Percentiles rank a stretch among this genome's conserved stretches.
These are phyloP conservation scores for Ophiodon elongatus DNA, from an alignment of 2,113 vertebrate species.

Conservation along the genomic window DNA sequence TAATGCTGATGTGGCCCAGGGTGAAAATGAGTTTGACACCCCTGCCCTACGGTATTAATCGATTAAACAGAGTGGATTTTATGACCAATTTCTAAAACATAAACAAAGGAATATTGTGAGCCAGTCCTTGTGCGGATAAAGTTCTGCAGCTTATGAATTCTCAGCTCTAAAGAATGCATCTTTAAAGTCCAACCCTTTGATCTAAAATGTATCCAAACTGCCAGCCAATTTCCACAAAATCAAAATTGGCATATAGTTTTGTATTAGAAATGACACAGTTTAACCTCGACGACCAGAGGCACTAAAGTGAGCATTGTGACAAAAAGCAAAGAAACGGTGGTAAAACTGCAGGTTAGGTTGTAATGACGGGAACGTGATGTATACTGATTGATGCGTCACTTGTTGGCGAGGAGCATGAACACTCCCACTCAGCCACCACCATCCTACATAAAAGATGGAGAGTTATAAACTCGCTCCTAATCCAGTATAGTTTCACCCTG, in stretches of 20 bases:
- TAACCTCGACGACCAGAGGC: background rate
- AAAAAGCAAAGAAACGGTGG: background rate
- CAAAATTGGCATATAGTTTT: background rate
- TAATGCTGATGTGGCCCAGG: too few relatives aligned
- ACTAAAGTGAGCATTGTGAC: background rate
- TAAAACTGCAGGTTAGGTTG: background rate
- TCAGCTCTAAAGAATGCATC: background rate
- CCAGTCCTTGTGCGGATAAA: slow-evolving; percentile 28
- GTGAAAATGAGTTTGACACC: too few relatives aligned
- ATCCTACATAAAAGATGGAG: slow-evolving; percentile 53
- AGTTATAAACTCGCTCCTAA: slow-evolving; percentile 40
- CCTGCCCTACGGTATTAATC: slow-evolving; percentile 5
- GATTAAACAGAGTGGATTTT: slow-evolving; percentile 10
- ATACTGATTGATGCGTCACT: slow-evolving; percentile 45
- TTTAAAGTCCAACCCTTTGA: slow-evolving; percentile 7
- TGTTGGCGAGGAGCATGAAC: slow-evolving; percentile 32
- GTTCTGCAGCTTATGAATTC: slow-evolving; percentile 7
- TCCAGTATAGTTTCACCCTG: slow-evolving; percentile 58
- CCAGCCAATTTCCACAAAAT: background rate
- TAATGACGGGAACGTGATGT: slow-evolving; percentile 20
- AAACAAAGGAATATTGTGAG: slow-evolving; percentile 42
- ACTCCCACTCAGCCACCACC: slow-evolving; percentile 33
- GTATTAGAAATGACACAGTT: background rate
- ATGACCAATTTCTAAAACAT: slow-evolving; percentile 25
- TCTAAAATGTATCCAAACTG: background rate